These are phyloP conservation scores for Drosophila demipolita DNA, from an alignment of 2,888 invertebrate genomes.

Conservation along the genomic window DNA sequence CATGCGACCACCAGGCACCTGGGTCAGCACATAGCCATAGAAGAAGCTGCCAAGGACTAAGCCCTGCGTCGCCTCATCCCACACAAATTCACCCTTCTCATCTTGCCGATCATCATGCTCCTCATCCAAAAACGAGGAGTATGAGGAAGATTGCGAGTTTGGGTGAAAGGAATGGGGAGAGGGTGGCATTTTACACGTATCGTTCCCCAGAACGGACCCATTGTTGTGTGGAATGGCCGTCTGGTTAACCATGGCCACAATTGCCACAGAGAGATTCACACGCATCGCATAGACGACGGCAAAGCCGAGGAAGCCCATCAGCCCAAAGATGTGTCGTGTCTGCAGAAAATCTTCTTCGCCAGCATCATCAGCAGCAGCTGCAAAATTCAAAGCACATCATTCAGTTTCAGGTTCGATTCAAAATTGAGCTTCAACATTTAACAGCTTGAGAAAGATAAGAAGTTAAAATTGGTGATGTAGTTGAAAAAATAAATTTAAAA, in stretches of 20 bases:
- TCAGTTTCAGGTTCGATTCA: neutral
- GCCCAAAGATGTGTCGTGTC: slow-evolving; percentile 91
- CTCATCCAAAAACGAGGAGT: neutral
- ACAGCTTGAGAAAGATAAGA: neutral
- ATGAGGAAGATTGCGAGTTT: neutral
- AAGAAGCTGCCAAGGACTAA: slow-evolving; percentile 93
- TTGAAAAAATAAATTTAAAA: neutral
- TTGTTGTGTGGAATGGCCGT: slow-evolving; percentile 87
- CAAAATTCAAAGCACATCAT: neutral
- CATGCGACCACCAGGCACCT: slow-evolving; percentile 92
- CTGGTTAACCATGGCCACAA: slow-evolving; percentile 96
- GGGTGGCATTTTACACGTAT: slow-evolving; percentile 85
- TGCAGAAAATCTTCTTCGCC: slow-evolving; percentile 85
- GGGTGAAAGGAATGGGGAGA: slow-evolving; percentile 32
- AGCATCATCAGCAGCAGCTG: slow-evolving; percentile 34
- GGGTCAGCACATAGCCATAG: slow-evolving; percentile 93
- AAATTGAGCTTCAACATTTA: neutral
- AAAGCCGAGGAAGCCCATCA: slow-evolving; percentile 94
- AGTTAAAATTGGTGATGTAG: neutral
- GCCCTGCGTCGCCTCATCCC: slow-evolving; percentile 92
- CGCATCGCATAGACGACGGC: slow-evolving; percentile 96
- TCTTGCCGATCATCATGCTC: neutral
- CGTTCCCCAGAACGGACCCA: slow-evolving; percentile 87
- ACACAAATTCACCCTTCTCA: slow-evolving; percentile 89
- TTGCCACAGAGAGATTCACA: slow-evolving; percentile 96